A percentile compares a stretch with the other conserved stretches of the same genome.
phyloP scores from a whole-genome alignment of 2,888 invertebrate genomes.

The Eupithecia pulchellata region DNA sequence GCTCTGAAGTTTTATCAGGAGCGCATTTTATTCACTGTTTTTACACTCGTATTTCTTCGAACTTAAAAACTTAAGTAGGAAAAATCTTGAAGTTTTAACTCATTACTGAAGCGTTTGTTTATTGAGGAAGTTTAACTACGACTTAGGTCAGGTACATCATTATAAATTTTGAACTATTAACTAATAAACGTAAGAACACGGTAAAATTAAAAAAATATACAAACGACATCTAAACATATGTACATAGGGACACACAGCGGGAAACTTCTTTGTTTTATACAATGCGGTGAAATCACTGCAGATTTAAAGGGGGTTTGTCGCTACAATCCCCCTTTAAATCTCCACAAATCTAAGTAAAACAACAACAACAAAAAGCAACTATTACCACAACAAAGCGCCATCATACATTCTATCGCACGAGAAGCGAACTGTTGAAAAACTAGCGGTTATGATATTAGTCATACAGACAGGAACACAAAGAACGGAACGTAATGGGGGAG shows the following conservation, averaged over 20 bases:
- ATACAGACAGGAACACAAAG: slow-evolving; percentile 38
- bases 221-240: too few relatives aligned
- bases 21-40: neutral
- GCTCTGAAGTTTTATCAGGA: slow-evolving; percentile 20
- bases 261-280: too few relatives aligned
- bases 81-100: slow-evolving; percentile 35
- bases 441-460: slow-evolving; percentile 41
- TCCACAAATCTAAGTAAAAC: neutral
- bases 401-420: slow-evolving; percentile 7
- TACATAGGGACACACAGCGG: too few relatives aligned
- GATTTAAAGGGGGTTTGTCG: too few relatives aligned
- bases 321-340: neutral
- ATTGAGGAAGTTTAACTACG: neutral
- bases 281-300: neutral
- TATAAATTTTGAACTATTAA: too few relatives aligned
- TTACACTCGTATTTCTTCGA: neutral
- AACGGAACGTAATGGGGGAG: slow-evolving; percentile 38
- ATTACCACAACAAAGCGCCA: slow-evolving; percentile 26
- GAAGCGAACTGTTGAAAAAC: slow-evolving; percentile 29
- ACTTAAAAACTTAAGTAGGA: slow-evolving; percentile 10
- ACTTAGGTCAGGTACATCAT: too few relatives aligned
- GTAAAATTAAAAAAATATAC: too few relatives aligned
- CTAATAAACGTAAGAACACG: too few relatives aligned
- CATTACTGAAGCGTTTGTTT: slow-evolving; percentile 15
- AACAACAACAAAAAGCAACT: slow-evolving; percentile 4